phyloP scores from a whole-genome alignment of 2,888 invertebrate genomes.

The Pteria penguin region DNA sequence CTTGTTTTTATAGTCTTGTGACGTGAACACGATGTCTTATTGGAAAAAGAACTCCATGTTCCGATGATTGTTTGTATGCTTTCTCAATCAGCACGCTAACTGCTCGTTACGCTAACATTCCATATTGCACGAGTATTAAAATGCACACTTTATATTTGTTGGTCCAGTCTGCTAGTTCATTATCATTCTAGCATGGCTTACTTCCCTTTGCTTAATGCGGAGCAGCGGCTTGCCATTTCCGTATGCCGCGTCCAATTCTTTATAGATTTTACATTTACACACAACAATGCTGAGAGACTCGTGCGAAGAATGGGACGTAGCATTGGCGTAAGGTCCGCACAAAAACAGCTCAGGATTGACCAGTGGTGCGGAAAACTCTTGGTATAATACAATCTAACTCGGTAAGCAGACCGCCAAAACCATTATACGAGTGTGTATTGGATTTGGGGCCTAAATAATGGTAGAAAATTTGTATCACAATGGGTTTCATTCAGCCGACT shows the following conservation, averaged over 20 bases:
- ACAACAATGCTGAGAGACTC: slow-evolving; percentile 45
- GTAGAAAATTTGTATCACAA: slow-evolving; percentile 30
- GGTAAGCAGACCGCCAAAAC: slow-evolving; percentile 40
- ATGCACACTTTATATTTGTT: slow-evolving; percentile 32
- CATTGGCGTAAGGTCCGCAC: slow-evolving; percentile 38
- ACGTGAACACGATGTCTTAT: no score
- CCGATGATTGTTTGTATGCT: no score
- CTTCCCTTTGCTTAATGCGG: slow-evolving; percentile 47
- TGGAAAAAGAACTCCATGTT: no score
- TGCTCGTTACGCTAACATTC: slow-evolving; percentile 36
- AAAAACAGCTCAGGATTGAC: slow-evolving; percentile 31
- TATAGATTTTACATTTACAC: slow-evolving; percentile 51
- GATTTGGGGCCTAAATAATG: slow-evolving; percentile 19
- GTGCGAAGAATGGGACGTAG: slow-evolving; percentile 40
- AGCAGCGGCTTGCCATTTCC: slow-evolving; percentile 47
- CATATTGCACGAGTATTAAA: slow-evolving; percentile 35
- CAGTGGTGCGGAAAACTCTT: slow-evolving; percentile 42
- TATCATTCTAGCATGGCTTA: slow-evolving; percentile 36
- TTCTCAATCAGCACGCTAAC: slow-evolving; percentile 41
- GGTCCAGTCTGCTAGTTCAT: slow-evolving; percentile 33
- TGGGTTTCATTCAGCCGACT: slow-evolving; percentile 10
- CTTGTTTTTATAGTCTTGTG: no score
- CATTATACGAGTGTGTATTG: slow-evolving; percentile 37
- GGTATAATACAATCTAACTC: slow-evolving; percentile 37
- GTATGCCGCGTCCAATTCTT: slow-evolving; percentile 43